Base-by-base conservation (phyloP, 2,797 vertebrate species). In the Gephyroberyx darwinii region DNA sequence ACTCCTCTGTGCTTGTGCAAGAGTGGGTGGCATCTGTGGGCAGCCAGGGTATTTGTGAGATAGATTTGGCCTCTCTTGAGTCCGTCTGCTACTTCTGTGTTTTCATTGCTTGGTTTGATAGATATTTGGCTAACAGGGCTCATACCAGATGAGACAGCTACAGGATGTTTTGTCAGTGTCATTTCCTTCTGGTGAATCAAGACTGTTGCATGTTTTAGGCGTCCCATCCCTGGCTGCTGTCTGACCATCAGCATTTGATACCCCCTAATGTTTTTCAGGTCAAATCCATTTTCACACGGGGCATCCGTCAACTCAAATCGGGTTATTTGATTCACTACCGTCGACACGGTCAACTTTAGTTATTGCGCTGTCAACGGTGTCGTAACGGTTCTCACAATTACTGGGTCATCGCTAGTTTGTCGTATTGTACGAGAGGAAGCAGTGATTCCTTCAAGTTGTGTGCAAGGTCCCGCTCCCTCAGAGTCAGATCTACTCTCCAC, bases 1-100 rank as follows among this genome's bases (percentile, higher is more conserved):
- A 16, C 54, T 58, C 22, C 59, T 77, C 73, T 69, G 76, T 78
- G 69, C 56, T 86, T 73, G 65, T 71, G 68, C 37, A 50, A 66
- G 69, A 77, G 60, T 58, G 43, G 19, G 43, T n/a, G 71, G 60
- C 39, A 10, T 70, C 67, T 20, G 62, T 59, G 39, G 65, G 7
- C 59, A 53, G 13, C 59, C 9, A 14, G 17, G 51, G 43, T 3
- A 17, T 39, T 47, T 16, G 64, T 10, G 72, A 45, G 43, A n/a
- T 62, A 39, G 64, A 31, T 50, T 55, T 61, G 4, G 56, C 78
- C 62, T 68, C 77, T 56, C 41, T 8, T 8, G 39, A 71, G 30
- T 10, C 19, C 37, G 53, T 63, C 35, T 53, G 9, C 45, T 22
- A 75, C 51, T 70, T 82, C 58, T n/a, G 56, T 77, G 70, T 75